Conservation (phyloP, 1,140 invertebrate genomes). For the Sycobia sp. region DNA sequence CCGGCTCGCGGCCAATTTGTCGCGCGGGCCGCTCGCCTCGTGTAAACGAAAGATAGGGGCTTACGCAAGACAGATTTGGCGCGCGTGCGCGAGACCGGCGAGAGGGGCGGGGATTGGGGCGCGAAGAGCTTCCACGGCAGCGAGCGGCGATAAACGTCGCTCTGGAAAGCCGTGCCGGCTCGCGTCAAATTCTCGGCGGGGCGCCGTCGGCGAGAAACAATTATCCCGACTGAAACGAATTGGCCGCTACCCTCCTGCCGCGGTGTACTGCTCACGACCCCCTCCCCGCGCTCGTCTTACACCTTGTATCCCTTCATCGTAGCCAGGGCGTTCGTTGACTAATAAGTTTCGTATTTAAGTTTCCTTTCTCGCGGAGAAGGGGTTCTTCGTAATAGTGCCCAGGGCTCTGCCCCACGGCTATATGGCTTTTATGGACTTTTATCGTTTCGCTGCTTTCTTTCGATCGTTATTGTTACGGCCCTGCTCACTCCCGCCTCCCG, state of each 20-base stretch:
- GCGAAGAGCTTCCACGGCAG: not conserved
- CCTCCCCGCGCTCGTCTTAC: not conserved
- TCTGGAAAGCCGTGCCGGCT: constrained; percentile 14
- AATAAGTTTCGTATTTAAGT: not conserved
- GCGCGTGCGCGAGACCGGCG: no score
- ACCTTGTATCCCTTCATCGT: not conserved
- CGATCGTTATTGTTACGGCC: no score
- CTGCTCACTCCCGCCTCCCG: no score
- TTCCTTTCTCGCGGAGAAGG: no score
- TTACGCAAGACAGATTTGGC: constrained; percentile 23
- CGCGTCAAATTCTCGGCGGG: constrained; percentile 14
- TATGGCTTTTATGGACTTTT: no score
- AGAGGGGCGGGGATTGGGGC: no score
- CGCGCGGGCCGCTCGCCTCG: not conserved
- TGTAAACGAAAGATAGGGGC: constrained; percentile 19
- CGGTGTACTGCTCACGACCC: no score
- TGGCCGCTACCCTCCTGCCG: no score
- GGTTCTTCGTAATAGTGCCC: no score
- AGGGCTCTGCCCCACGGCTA: no score
- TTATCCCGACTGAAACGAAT: constrained; percentile 15
- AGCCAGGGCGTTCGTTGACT: not conserved
- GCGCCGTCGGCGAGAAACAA: constrained; percentile 24
- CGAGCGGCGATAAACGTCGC: constrained; percentile 5
- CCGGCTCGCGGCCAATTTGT: constrained; percentile 8
- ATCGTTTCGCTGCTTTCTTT: no score